Conservation (phyloP, 2,888 invertebrate genomes). For the Idaea biselata region DNA sequence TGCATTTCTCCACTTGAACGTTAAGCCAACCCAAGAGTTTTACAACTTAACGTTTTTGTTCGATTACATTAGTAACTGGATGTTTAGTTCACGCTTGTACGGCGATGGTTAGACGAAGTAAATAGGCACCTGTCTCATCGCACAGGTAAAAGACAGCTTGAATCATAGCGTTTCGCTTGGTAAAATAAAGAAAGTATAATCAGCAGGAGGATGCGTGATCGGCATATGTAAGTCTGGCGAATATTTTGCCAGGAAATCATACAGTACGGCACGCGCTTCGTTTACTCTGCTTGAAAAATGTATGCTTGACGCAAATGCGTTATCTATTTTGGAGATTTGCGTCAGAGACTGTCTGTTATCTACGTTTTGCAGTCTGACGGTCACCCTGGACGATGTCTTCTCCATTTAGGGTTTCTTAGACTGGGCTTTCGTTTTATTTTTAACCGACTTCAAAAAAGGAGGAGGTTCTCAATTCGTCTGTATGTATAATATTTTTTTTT, state of each 20-base stretch:
- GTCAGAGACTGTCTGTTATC: conserved; percentile 71
- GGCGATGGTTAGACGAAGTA: conserved; percentile 12
- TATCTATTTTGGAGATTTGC: conserved; percentile 79
- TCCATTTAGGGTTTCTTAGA: conserved; percentile 30
- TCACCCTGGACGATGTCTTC: conserved; percentile 52
- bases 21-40: not conserved
- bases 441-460: too few species aligned
- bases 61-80: not conserved
- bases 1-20: not conserved
- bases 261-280: conserved; percentile 64
- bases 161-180: conserved; percentile 44
- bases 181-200: conserved; percentile 54
- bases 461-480: too few species aligned
- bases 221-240: conserved; percentile 51
- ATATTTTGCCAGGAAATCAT: conserved; percentile 73
- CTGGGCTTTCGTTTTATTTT: conserved; percentile 17
- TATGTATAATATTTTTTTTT: too few species aligned
- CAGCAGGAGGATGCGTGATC: conserved; percentile 56
- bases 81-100: conserved; percentile 20
- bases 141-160: conserved; percentile 31
- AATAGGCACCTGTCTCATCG: conserved; percentile 16
- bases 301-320: conserved; percentile 79
- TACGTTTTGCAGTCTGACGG: conserved; percentile 70
- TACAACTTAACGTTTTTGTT: not conserved
- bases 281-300: conserved; percentile 75